These are phyloP conservation scores for Atta texana DNA, from an alignment of 1,140 invertebrate genomes.

Conservation along the genomic window DNA sequence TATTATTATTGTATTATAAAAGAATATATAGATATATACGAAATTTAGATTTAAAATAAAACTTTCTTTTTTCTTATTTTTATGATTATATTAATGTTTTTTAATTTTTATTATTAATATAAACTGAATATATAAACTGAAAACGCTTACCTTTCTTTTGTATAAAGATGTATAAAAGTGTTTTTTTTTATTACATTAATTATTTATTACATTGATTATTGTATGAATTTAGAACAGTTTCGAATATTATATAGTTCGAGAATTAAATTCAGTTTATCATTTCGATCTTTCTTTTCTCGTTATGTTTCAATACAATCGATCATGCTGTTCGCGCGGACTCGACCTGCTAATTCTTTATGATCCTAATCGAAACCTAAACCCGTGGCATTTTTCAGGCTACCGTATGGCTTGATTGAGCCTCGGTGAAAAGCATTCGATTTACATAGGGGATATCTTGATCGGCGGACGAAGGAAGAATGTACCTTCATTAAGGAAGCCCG, in stretches of 20 bases:
- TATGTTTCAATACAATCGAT: conserved; percentile 10
- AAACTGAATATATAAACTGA: neutral
- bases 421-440: conserved; percentile 78
- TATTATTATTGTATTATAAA: neutral
- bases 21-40: neutral
- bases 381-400: conserved; percentile 75
- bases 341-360: conserved; percentile 53
- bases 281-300: neutral
- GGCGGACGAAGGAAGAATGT: conserved; percentile 74
- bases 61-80: neutral
- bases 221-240: neutral
- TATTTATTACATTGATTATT: neutral
- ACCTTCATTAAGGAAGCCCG: conserved; percentile 75
- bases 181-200: neutral
- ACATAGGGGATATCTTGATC: conserved; percentile 77
- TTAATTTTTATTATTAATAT: neutral
- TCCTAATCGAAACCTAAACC: conserved; percentile 71
- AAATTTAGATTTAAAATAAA: neutral
- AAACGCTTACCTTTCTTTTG: neutral
- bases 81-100: too few species aligned
- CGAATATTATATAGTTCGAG: neutral
- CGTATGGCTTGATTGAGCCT: conserved; percentile 76
- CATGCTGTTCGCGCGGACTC: conserved; percentile 6
- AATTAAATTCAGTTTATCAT: conserved; percentile 13
- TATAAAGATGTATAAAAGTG: neutral